Evolutionary conservation across 1,140 invertebrate species (phyloP).

Genomic region (Pachypsylla venusta): DNA sequence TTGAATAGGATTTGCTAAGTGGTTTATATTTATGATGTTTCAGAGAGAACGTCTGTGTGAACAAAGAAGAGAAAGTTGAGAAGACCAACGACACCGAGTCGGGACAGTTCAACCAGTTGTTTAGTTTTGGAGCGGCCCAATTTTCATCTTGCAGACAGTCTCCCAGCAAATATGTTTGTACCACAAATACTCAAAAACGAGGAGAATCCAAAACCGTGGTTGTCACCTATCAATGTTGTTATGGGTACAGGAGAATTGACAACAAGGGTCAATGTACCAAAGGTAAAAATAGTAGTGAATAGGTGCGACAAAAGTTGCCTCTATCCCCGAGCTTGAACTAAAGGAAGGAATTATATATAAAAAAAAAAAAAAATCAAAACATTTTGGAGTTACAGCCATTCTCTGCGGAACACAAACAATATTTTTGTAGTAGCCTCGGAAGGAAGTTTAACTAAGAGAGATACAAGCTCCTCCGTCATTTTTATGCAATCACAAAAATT

Average conservation of each 20-base stretch:
- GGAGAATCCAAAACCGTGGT: slow-evolving; percentile 3
- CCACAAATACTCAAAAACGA: slow-evolving; percentile 11
- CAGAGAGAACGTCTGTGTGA: slow-evolving; percentile 20
- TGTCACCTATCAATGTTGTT: slow-evolving; percentile 11
- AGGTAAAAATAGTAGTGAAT: slow-evolving; percentile 9
- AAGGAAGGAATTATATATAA: too few relatives aligned
- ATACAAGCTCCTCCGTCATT: too few relatives aligned
- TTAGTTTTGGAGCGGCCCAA: slow-evolving; percentile 18
- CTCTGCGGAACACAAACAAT: too few relatives aligned
- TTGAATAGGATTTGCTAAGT: too few relatives aligned
- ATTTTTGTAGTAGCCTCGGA: too few relatives aligned
- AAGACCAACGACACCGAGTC: slow-evolving; percentile 16
- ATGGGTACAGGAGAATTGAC: slow-evolving; percentile 7
- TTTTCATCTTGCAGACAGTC: slow-evolving; percentile 20
- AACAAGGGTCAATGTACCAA: neutral
- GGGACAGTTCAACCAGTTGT: slow-evolving; percentile 12
- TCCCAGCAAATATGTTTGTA: slow-evolving; percentile 22
- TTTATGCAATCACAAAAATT: too few relatives aligned
- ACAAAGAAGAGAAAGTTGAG: slow-evolving; percentile 15
- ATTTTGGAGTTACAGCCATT: too few relatives aligned
- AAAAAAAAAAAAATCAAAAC: too few relatives aligned
- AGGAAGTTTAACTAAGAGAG: too few relatives aligned
- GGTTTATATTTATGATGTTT: slow-evolving; percentile 13
- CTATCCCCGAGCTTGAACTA: too few relatives aligned
- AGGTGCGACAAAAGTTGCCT: too few relatives aligned